A percentile compares a stretch with the other conserved stretches of the same genome.
Conservation (phyloP, 37 sponge, comb jelly and placozoan species). For the Lycopodina hypogea region DNA sequence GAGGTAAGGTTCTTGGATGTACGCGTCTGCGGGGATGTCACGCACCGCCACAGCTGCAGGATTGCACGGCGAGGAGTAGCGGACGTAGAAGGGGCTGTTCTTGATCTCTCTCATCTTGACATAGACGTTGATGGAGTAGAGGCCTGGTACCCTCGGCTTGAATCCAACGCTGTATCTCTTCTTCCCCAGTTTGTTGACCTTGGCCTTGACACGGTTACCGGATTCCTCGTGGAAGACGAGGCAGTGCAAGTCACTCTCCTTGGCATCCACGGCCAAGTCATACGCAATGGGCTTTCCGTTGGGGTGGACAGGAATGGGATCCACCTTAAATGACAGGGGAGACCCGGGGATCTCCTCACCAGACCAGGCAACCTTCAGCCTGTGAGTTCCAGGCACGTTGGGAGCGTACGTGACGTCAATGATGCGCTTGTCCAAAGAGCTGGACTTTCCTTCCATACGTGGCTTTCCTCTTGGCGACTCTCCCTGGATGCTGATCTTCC, state of each 20-base stretch:
- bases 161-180: conserved; percentile 29
- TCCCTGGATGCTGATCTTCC: conserved; percentile 13
- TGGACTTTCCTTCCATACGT: conserved; percentile 1
- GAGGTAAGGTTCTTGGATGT: conserved; percentile 25
- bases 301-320: conserved; percentile 3
- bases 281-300: conserved; percentile 25
- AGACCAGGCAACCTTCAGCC: conserved; percentile 39
- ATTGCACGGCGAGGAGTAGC: conserved; percentile 22
- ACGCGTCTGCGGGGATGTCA: conserved; percentile 7
- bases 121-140: conserved; percentile 39
- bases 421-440: conserved; percentile 9
- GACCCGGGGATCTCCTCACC: conserved; percentile 52
- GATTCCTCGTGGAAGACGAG: conserved; percentile 45
- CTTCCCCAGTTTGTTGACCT: conserved; percentile 34
- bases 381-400: conserved; percentile 53
- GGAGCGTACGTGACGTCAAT: conserved; percentile 54
- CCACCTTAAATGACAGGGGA: conserved; percentile 54
- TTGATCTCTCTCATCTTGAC: conserved; percentile 6
- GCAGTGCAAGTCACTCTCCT: conserved; percentile 42
- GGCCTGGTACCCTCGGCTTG: conserved; percentile 43
- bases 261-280: conserved; percentile 31
- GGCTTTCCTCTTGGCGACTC: conserved; percentile 25
- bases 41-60: conserved; percentile 17
- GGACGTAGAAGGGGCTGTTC: conserved; percentile 41
- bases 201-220: conserved; percentile 38